These are phyloP conservation scores for roundworm (Caenorhabditis elegans) DNA, from an alignment of 1,140 invertebrate species.

Conservation along the genomic window DNA sequence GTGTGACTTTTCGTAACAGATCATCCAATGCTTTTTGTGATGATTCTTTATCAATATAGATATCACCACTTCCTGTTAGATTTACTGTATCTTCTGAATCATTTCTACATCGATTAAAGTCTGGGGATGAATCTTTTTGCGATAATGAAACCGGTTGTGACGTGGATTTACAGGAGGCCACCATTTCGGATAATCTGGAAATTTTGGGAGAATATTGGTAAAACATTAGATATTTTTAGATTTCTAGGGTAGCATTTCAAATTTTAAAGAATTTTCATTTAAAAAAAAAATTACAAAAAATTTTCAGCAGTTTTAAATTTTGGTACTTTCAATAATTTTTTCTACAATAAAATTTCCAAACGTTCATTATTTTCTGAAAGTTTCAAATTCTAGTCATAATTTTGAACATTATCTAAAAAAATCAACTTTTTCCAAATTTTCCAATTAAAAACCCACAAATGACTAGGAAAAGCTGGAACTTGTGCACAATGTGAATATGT, in stretches of 20 bases:
- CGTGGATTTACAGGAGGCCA: background rate
- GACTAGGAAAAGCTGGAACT: conserved; percentile 35
- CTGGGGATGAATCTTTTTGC: conserved; percentile 14
- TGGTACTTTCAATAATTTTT: no score
- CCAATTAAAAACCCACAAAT: conserved; percentile 5
- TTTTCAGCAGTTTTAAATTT: no score
- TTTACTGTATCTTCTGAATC: background rate
- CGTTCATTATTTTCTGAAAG: no score
- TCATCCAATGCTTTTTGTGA: background rate
- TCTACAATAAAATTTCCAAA: no score
- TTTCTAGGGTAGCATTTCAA: no score
- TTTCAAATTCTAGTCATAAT: no score
- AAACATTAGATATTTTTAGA: background rate
- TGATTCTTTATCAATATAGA: conserved; percentile 21
- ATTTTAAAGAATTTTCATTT: no score
- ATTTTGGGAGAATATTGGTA: background rate
- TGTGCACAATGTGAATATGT: conserved; percentile 49
- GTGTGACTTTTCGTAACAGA: background rate
- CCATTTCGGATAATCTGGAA: conserved; percentile 29
- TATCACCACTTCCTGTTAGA: no score
- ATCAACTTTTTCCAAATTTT: no score
- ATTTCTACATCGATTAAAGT: background rate
- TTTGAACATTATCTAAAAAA: no score
- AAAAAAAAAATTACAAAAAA: no score
- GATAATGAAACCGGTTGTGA: background rate